Conservation (phyloP, 2,113 vertebrate genomes). For the Urocolius indicus region DNA sequence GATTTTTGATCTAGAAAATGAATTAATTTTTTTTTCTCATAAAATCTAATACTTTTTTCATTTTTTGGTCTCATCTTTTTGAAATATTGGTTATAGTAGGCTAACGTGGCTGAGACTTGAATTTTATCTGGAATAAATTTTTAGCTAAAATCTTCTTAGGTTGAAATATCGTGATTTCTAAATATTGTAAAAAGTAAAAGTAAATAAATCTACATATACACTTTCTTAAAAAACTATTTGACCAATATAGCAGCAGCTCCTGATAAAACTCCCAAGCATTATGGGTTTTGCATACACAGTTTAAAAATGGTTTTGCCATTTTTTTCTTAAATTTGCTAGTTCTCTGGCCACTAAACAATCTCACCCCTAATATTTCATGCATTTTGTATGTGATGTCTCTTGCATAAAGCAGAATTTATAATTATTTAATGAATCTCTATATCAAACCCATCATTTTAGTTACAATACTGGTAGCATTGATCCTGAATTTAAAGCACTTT, state of each 20-base stretch:
- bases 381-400: background rate
- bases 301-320: background rate
- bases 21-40: background rate
- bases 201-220: background rate
- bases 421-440: conserved; percentile 32
- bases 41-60: background rate
- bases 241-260: background rate
- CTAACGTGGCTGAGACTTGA: background rate
- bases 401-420: background rate
- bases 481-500: background rate
- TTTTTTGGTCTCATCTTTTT: background rate
- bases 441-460: background rate
- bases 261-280: background rate
- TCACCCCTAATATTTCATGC: background rate
- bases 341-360: background rate
- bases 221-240: background rate
- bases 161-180: background rate
- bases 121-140: background rate
- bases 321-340: background rate
- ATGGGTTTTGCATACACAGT: background rate
- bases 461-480: background rate
- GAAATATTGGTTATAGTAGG: background rate
- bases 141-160: background rate
- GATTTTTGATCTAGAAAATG: background rate
- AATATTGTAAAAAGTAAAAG: background rate